Percentiles rank a stretch among this genome's conserved stretches.
Conservation (phyloP, 2,113 vertebrate genomes). For the Alosa alosa region DNA sequence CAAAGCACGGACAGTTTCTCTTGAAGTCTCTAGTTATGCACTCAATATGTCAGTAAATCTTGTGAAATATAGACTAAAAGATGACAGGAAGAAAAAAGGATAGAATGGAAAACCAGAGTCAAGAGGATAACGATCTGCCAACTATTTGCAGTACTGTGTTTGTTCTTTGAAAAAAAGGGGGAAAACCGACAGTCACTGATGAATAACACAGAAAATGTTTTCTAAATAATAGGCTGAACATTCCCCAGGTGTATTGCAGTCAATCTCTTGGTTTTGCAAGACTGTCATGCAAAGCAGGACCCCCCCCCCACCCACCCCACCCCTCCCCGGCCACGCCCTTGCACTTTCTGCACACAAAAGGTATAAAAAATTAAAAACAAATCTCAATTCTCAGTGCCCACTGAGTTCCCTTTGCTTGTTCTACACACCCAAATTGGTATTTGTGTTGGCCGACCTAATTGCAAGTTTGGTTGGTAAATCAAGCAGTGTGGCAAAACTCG, state of each 20-base stretch:
- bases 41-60: not conserved
- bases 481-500: slow-evolving; percentile 66
- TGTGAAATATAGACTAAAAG: not conserved
- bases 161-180: not conserved
- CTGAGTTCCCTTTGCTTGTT: slow-evolving; percentile 65
- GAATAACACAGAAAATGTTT: not conserved
- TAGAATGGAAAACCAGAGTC: not conserved
- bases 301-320: not conserved
- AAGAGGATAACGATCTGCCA: not conserved
- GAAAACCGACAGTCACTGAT: not conserved
- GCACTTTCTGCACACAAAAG: slow-evolving; percentile 29
- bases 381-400: slow-evolving; percentile 54
- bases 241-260: not conserved
- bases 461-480: slow-evolving; percentile 73
- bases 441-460: slow-evolving; percentile 74
- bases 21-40: not conserved
- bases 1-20: not conserved
- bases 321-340: not conserved
- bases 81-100: not conserved
- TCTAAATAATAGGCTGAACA: not conserved
- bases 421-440: slow-evolving; percentile 77
- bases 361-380: slow-evolving; percentile 30
- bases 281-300: not conserved
- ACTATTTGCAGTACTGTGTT: not conserved
- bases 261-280: not conserved